A percentile compares a stretch with the other conserved stretches of the same genome.
These are phyloP conservation scores for Sebastes variabilis DNA, from an alignment of 2,797 vertebrate genomes.

Conservation along the genomic window DNA sequence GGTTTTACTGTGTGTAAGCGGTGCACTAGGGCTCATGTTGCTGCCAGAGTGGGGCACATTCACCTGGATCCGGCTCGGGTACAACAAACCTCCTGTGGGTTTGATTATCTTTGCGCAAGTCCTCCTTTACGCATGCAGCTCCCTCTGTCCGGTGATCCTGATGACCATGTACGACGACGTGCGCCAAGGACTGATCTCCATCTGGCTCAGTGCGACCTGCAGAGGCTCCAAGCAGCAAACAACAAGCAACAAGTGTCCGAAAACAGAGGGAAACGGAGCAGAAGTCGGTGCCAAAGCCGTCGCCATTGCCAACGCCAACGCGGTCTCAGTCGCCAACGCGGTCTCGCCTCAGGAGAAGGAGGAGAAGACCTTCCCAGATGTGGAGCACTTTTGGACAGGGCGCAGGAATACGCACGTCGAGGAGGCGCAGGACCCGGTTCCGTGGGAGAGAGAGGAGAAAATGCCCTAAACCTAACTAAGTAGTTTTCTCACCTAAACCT, in stretches of 20 bases:
- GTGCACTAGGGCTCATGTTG: slow-evolving; percentile 79
- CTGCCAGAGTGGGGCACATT: slow-evolving; percentile 84
- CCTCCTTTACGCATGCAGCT: slow-evolving; percentile 80
- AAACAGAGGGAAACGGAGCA: slow-evolving; percentile 66
- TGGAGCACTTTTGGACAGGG: slow-evolving; percentile 88
- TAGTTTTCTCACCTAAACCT: too few species aligned
- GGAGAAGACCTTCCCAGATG: slow-evolving; percentile 82
- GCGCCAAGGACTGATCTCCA: slow-evolving; percentile 70
- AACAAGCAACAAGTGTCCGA: slow-evolving; percentile 22
- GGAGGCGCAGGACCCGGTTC: slow-evolving; percentile 83
- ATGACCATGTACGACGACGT: slow-evolving; percentile 83
- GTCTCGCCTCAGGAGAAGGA: slow-evolving; percentile 12
- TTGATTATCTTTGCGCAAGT: slow-evolving; percentile 77
- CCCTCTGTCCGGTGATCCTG: slow-evolving; percentile 77
- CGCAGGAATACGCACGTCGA: slow-evolving; percentile 78
- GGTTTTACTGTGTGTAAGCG: slow-evolving; percentile 77
- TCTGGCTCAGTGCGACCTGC: slow-evolving; percentile 69
- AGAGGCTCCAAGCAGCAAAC: slow-evolving; percentile 34
- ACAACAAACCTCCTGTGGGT: slow-evolving; percentile 71
- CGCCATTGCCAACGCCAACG: slow-evolving; percentile 30
- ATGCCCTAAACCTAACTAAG: too few species aligned
- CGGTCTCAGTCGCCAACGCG: slow-evolving; percentile 25
- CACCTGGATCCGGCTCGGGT: slow-evolving; percentile 81
- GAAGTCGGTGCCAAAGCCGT: slow-evolving; percentile 61
- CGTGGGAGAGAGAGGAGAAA: slow-evolving; percentile 84